Conservation (phyloP, 2,797 vertebrate species). For the Artibeus jamaicensis region DNA sequence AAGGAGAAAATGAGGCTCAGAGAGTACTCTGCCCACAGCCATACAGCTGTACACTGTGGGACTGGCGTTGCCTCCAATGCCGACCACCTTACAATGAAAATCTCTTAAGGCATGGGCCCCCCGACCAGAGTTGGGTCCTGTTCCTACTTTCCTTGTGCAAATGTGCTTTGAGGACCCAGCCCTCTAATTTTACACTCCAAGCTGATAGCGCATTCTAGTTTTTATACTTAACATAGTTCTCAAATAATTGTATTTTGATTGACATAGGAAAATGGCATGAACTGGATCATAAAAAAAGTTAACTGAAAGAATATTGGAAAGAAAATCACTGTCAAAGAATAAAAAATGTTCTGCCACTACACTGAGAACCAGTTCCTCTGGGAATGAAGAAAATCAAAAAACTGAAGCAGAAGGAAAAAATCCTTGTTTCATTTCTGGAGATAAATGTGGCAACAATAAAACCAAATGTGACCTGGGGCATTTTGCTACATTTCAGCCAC, state of each 20-base stretch:
- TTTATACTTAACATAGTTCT: not conserved
- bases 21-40: not conserved
- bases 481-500: constrained; percentile 23
- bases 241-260: constrained; percentile 24
- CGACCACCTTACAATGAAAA: not conserved
- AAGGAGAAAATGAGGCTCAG: not conserved
- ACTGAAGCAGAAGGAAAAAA: constrained; percentile 26
- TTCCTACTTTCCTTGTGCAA: not conserved
- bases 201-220: not conserved
- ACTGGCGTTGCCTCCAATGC: not conserved
- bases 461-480: constrained; percentile 12
- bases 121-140: not conserved
- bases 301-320: not conserved
- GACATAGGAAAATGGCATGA: not conserved
- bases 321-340: not conserved
- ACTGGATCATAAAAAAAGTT: not conserved
- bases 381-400: constrained; percentile 34
- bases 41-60: not conserved
- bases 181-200: not conserved
- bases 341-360: not conserved
- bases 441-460: constrained; percentile 44
- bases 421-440: not conserved
- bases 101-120: not conserved
- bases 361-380: not conserved
- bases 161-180: not conserved